Percentiles rank a stretch among this genome's conserved stretches.
Conservation (phyloP, 2,888 invertebrate species). For the Lasius fuliginosus region DNA sequence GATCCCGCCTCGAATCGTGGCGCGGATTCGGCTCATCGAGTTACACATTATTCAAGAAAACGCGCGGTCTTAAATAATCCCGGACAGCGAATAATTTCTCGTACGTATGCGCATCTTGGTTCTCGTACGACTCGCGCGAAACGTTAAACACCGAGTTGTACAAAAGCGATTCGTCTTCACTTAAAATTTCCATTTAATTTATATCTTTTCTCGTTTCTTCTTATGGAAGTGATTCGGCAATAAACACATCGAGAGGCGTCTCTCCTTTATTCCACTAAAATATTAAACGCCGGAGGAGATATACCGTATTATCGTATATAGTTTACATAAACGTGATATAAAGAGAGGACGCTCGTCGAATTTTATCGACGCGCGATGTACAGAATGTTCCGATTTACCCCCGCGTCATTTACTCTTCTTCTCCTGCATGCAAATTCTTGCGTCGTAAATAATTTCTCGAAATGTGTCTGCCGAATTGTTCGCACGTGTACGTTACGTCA, state of each 20-base stretch:
- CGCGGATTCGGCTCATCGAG: constrained; percentile 55
- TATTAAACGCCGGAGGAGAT: constrained; percentile 18
- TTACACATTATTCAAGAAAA: constrained; percentile 56
- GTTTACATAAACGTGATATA: constrained; percentile 35
- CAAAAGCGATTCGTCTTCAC: constrained; percentile 37
- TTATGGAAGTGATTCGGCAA: constrained; percentile 21
- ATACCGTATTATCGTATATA: constrained; percentile 23
- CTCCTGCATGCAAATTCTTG: constrained; percentile 6
- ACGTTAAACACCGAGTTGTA: constrained; percentile 23
- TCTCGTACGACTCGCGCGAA: not conserved
- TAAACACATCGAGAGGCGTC: constrained; percentile 30
- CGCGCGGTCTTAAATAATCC: constrained; percentile 50
- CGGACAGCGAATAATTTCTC: constrained; percentile 45
- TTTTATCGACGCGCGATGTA: constrained; percentile 37
- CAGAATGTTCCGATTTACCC: not conserved
- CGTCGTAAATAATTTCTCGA: constrained; percentile 41
- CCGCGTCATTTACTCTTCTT: not conserved
- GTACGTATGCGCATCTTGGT: not conserved
- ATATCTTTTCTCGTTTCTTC: constrained; percentile 5
- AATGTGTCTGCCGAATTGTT: constrained; percentile 28
- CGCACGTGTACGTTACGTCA: constrained; percentile 38
- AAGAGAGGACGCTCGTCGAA: constrained; percentile 19
- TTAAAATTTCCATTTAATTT: constrained; percentile 41
- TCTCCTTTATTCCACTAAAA: constrained; percentile 25
- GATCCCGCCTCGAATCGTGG: constrained; percentile 42